Evolutionary conservation across 2,797 vertebrate genomes (phyloP), one percentile per base, ranked within the genome.

Genomic region (Lepus oiostolus): DNA sequence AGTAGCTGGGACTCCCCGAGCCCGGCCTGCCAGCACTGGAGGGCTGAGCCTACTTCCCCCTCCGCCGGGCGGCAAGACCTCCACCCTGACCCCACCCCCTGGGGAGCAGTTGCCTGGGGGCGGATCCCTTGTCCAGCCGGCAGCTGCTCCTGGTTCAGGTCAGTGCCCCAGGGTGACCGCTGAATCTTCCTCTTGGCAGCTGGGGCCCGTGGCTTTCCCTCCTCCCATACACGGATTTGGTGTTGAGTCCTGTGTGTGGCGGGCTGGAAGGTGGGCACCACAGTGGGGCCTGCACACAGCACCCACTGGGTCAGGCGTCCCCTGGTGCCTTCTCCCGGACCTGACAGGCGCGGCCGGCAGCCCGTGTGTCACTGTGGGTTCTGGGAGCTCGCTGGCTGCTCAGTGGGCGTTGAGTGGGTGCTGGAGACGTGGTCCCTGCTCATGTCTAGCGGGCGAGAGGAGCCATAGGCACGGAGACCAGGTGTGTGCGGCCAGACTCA

Each of bases 31-130:
- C 1, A 98, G 96, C 28, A 63, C 97, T 0, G 98, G 98, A 58
- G 96, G 96, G 0, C 95, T 98, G 82, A 98, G 85, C 74, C 97
- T 99, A 58, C 99, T 99, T 2, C 99, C 99, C 13, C 99, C 99
- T 0, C 99, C 99, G 28, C 99, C 99, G 0, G 99, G 99, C 72
- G 98, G 97, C 4, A 99, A 98, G 93, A 77, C 96, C 1, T 97
- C 98, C 0, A 85, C 96, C 5, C 3, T 98, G 0, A 30, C 98
- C 50, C 98, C 98, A 0, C 96, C 98, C 12, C 97, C 98, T 0
- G 98, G 81, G 75, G 98, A 98, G 76, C 97, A 88, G 12, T 79
- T 87, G 0, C 17, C 94, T 1, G 38, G 16, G 0, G 80, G 80
- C 6, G 17, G 74, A 0, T 13, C 10, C 0, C 22, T 85, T 0